Base-by-base conservation (phyloP, 2,797 vertebrate genomes). In the Tinamus major region DNA sequence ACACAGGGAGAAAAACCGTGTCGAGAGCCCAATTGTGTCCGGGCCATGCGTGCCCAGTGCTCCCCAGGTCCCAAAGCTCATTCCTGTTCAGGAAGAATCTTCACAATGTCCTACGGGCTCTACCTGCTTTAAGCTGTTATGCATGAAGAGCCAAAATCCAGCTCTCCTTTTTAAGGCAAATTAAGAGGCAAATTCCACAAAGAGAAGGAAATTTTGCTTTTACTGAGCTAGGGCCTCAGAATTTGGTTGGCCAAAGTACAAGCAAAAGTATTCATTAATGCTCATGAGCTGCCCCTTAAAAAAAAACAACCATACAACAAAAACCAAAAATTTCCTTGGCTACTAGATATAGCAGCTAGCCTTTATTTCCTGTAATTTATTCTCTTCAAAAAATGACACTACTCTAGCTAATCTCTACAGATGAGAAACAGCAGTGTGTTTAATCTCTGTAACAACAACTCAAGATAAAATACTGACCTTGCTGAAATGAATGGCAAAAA, bases 381-480 rank as follows among this genome's bases (percentile, higher is more conserved):
- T 92, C 85, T 64, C 56, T 74, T 42, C 10, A 37, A 27, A 61
- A 77, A 89, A 48, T 23, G 79, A 35, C 92, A 79, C 37, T 79
- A 64, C 31, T 74, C 33, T 79, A 20, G 64, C 82, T 68, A 85
- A 93, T 89, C 78, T 77, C 19, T 95, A 67, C 67, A 79, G 89
- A 76, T 74, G 16, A 94, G 77, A 94, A 94, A 64, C 31, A 70
- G 80, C 95, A 93, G 67, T 62, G 80, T 89, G 67, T 87, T 59
- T 74, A 39, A 85, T 85, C 46, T 93, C 64, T 63, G 83, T 33
- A 80, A 85, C 24, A 31, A 63, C 79, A 64, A 83, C n/a, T 76
- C 70, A 41, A 56, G 41, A 63, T 18, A 81, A 72, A 94, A 89
- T 49, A 74, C 7, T 39, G 48, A 86, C 31, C 56, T 65, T 62